Evolutionary conservation across 2,113 vertebrate species (phyloP).

Genomic region (Nothocercus nigrocapillus): DNA sequence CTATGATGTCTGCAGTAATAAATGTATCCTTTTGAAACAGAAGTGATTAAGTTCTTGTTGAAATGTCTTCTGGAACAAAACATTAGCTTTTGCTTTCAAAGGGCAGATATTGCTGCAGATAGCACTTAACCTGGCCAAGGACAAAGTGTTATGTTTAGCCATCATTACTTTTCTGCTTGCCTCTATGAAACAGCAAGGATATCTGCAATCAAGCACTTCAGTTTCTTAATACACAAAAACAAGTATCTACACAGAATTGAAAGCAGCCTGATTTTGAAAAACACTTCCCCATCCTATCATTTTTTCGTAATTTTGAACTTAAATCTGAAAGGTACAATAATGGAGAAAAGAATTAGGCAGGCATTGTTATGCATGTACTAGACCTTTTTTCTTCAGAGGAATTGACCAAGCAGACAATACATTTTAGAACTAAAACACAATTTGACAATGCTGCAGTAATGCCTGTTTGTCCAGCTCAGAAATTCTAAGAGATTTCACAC

Average conservation of each 20-base stretch:
- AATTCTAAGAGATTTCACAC: neutral
- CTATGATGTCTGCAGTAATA: constrained; percentile 55
- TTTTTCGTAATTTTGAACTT: neutral
- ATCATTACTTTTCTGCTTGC: neutral
- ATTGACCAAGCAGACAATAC: neutral
- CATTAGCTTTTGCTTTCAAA: constrained; percentile 56
- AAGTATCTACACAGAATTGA: neutral
- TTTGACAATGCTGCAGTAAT: neutral
- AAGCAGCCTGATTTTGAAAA: neutral
- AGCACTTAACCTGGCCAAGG: constrained; percentile 53
- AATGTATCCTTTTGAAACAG: constrained; percentile 50
- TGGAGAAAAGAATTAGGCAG: neutral
- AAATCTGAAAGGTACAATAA: neutral
- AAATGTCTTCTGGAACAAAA: constrained; percentile 63
- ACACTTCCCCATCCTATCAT: neutral
- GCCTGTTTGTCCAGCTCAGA: neutral
- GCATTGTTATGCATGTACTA: neutral
- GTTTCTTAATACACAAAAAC: neutral
- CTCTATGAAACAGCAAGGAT: neutral
- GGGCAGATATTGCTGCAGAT: constrained; percentile 33
- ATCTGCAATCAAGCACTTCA: neutral
- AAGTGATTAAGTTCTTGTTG: constrained; percentile 60
- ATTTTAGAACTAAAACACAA: neutral
- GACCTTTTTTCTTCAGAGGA: neutral
- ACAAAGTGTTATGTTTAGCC: constrained; percentile 26